phyloP scores from a whole-genome alignment of 2,113 vertebrate species.

The Jacana jacana region DNA sequence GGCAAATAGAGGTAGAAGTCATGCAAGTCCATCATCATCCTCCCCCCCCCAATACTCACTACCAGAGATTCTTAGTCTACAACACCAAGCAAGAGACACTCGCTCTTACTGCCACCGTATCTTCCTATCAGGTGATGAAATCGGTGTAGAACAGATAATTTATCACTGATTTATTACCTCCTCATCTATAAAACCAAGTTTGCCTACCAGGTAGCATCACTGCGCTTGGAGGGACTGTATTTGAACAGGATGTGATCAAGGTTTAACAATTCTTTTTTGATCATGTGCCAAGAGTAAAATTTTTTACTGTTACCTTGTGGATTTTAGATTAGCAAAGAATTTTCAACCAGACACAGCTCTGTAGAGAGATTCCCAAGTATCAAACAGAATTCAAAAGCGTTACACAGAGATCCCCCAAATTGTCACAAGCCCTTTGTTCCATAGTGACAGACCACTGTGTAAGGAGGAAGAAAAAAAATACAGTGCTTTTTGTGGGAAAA shows the following conservation, averaged over 20 bases:
- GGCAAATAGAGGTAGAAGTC: not conserved
- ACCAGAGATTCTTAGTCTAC: not conserved
- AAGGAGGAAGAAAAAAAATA: not conserved
- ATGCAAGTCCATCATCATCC: not conserved
- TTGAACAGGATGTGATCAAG: not conserved
- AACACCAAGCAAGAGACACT: not conserved
- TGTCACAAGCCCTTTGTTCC: not conserved
- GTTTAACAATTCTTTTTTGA: conserved; percentile 5
- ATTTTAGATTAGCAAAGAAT: not conserved
- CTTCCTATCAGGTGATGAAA: not conserved
- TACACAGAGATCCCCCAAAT: not conserved
- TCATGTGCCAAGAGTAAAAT: not conserved
- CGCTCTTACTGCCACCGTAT: not conserved
- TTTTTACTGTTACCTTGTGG: not conserved
- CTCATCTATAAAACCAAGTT: not conserved
- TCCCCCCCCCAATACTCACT: not conserved
- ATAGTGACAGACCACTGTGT: not conserved
- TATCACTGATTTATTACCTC: not conserved
- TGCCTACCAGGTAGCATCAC: not conserved
- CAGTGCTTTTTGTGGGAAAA: not conserved
- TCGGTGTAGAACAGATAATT: not conserved
- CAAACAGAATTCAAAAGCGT: not conserved
- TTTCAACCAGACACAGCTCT: not conserved
- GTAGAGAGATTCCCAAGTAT: not conserved
- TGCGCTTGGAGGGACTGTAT: not conserved